Percentiles rank a stretch among this genome's conserved stretches.
Evolutionary conservation across 1,140 invertebrate genomes (phyloP).

Genomic region (Wasmannia auropunctata): DNA sequence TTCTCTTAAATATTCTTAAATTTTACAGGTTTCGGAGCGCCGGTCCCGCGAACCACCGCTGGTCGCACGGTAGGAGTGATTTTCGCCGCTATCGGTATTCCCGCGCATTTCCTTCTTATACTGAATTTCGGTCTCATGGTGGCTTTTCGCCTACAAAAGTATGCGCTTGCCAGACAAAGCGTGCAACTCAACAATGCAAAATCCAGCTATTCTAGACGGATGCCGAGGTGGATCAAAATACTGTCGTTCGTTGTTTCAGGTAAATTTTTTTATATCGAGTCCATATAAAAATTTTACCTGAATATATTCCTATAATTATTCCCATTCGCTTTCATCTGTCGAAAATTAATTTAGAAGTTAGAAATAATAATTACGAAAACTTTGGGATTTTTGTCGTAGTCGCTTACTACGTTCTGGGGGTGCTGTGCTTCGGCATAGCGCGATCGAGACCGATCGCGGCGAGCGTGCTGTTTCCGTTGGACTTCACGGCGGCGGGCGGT

Average conservation of each 20-base stretch:
- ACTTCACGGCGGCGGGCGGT: conserved; percentile 89
- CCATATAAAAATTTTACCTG: not conserved
- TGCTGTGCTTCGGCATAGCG: conserved; percentile 87
- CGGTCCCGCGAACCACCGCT: conserved; percentile 86
- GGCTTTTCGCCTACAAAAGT: conserved; percentile 85
- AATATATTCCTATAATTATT: not conserved
- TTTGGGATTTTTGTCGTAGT: conserved; percentile 68
- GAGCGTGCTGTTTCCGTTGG: conserved; percentile 88
- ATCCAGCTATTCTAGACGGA: conserved; percentile 65
- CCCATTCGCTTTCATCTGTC: not conserved
- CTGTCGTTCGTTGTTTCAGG: conserved; percentile 78
- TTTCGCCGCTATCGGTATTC: conserved; percentile 87
- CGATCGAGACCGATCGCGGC: conserved; percentile 85
- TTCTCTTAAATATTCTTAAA: not conserved
- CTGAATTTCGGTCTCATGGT: conserved; percentile 87
- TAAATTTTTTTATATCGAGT: conserved; percentile 58
- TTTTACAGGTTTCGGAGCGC: conserved; percentile 87
- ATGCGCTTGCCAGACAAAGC: conserved; percentile 75
- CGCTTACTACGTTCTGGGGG: conserved; percentile 87
- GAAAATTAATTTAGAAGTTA: not conserved
- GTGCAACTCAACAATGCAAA: conserved; percentile 68
- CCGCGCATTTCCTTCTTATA: conserved; percentile 87
- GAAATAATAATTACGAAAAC: not conserved
- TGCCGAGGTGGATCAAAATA: conserved; percentile 80
- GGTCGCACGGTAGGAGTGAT: conserved; percentile 87